These are phyloP conservation scores for Formica aserva DNA, from an alignment of 2,888 invertebrate species.

Conservation along the genomic window DNA sequence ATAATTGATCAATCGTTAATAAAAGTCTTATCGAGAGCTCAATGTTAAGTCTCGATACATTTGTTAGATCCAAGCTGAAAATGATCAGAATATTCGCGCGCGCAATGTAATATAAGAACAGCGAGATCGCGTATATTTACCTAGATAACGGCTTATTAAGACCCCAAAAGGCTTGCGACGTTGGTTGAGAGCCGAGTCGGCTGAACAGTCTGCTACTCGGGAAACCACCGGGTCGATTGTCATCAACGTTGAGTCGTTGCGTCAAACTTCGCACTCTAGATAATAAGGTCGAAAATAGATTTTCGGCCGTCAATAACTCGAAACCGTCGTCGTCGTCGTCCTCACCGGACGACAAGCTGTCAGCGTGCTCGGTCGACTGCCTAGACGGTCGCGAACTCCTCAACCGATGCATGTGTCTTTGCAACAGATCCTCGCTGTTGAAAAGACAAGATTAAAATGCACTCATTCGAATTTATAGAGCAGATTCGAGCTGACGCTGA, in stretches of 20 bases:
- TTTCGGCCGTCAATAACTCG: constrained; percentile 96
- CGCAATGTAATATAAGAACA: not conserved
- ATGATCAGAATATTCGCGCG: not conserved
- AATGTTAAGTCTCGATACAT: not conserved
- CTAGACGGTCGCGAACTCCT: constrained; percentile 91
- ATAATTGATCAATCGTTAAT: not conserved
- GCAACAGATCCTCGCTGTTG: constrained; percentile 83
- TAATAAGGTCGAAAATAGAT: constrained; percentile 94
- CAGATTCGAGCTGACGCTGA: not conserved
- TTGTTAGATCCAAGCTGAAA: not conserved
- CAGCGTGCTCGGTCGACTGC: constrained; percentile 90
- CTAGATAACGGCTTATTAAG: constrained; percentile 86
- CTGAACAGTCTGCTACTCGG: constrained; percentile 89
- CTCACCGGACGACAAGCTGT: constrained; percentile 95
- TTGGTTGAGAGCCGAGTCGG: constrained; percentile 83
- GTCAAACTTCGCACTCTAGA: constrained; percentile 95
- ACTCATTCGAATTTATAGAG: not conserved
- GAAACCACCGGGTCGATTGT: constrained; percentile 89
- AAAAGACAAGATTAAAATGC: not conserved
- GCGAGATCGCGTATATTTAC: constrained; percentile 79
- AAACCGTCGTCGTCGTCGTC: constrained; percentile 96
- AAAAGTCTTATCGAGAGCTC: constrained; percentile 6
- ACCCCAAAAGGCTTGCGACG: constrained; percentile 86
- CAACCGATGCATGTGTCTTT: constrained; percentile 83
- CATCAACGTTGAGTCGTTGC: constrained; percentile 94